Evolutionary conservation across 2,113 vertebrate genomes (phyloP), one percentile per base, ranked within the genome.

Genomic region (Marcusenius ussheri): DNA sequence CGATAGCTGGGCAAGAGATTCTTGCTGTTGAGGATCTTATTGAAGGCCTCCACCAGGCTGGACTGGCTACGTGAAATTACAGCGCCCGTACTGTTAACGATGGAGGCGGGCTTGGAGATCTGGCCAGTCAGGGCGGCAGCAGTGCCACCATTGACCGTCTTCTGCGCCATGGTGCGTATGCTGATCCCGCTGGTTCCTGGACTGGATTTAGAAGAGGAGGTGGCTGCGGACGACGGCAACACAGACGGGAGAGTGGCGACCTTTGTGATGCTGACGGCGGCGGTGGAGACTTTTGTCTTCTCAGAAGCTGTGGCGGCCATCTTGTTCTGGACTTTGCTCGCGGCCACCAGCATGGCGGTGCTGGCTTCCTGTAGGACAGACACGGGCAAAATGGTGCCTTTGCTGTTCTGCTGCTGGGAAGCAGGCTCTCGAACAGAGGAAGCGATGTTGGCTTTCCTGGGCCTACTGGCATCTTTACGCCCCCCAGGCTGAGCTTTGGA

Each of bases 21-120:
- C 90, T 98, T 99, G 92, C 97, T 97, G 93, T 99, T 99, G 90
- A 99, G 97, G 92, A 99, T 98, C 92, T 97, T 98, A 95, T 99
- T 99, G 91, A 99, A 99, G 62, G 97, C 96, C 62, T 99, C 98
- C 53, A 99, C 98, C 87, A 99, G 93, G 93, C 96, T 98, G 91
- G 98, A 98, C 91, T 99, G 98, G 88, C 95, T 98, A 91, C 97
- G 95, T 10, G 98, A 98, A 88, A 99, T 98, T 92, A 98, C 97
- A 0, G 97, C 97, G 74, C 97, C 97, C 0, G 96, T 93, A 90
- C 91, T 96, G 93, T 95, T 96, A 0, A 96, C 53, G 17, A 97
- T 92, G 0, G 97, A 95, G 0, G 95, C 93, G 0, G 96, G 92
- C 27, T 96, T 97, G 93, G 91, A 96, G 88, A 93, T 84, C 90